Conservation (phyloP, 2,797 vertebrate genomes). For the Neopelma chrysocephalum region DNA sequence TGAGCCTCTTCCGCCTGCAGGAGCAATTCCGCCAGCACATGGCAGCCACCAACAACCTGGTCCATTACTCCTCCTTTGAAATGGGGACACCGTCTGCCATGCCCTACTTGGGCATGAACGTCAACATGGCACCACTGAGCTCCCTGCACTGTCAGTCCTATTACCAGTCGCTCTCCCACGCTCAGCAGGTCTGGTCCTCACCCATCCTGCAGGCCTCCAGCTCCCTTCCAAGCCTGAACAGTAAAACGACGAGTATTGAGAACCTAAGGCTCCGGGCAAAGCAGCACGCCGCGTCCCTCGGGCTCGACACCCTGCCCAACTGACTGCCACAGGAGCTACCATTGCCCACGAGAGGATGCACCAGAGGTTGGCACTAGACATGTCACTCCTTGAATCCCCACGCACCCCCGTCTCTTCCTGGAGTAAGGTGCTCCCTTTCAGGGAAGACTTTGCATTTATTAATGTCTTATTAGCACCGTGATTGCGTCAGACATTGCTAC, state of each 20-base stretch:
- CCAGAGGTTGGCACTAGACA: background rate
- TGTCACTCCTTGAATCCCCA: background rate
- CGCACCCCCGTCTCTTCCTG: background rate
- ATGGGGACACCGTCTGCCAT: slow-evolving; percentile 88
- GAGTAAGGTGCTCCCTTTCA: slow-evolving; percentile 29
- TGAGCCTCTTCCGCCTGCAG: slow-evolving; percentile 98
- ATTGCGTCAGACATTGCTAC: background rate
- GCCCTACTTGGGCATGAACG: slow-evolving; percentile 95
- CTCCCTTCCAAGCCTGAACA: slow-evolving; percentile 88
- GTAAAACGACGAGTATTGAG: slow-evolving; percentile 99
- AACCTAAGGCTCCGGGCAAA: slow-evolving; percentile 96
- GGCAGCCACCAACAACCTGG: slow-evolving; percentile 97
- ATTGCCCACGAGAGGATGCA: background rate
- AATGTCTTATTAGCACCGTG: background rate
- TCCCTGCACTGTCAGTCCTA: slow-evolving; percentile 97
- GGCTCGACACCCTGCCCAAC: slow-evolving; percentile 94
- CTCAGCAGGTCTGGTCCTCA: slow-evolving; percentile 95
- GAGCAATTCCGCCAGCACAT: slow-evolving; percentile 99
- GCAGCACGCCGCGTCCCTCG: slow-evolving; percentile 95
- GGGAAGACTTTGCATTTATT: background rate
- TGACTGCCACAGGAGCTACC: slow-evolving; percentile 70
- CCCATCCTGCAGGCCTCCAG: slow-evolving; percentile 88
- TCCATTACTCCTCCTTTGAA: slow-evolving; percentile 96
- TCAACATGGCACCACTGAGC: slow-evolving; percentile 92
- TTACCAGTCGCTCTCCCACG: slow-evolving; percentile 95